Base-by-base conservation (phyloP, 2,113 vertebrate genomes). In the Brienomyrus brachyistius region DNA sequence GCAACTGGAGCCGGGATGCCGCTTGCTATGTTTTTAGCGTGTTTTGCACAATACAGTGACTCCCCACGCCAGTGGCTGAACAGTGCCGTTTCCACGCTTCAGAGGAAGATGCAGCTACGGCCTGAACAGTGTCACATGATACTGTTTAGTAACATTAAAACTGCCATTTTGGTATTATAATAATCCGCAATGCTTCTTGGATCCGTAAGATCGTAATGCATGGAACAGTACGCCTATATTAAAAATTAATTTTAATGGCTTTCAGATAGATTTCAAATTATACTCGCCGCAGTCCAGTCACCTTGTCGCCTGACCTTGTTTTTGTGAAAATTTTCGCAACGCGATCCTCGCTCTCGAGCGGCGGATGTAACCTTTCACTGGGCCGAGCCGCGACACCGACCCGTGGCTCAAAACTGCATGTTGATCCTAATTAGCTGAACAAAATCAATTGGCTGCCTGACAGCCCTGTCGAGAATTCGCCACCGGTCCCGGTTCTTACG, bases 361-460 rank as follows among this genome's bases (percentile, higher is more conserved):
- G 31, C 51, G 85, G 85, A 87, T 35, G 51, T 56, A 87, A 43
- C 23, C 51, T 35, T 87, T 19, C n/a, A 56, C 51, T 27, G 15
- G 50, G 15, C 51, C 5, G 7, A 1, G 6, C 31, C 7, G 51
- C 13, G 51, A 87, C 51, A 87, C 50, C n/a, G 5, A 87, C 17
- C n/a, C 47, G 51, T 23, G 51, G 85, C 51, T 54, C 13, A 56
- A 87, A 87, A 87, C 50, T 35, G 50, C 50, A 54, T 87, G 85
- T 87, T 87, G 48, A 87, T 87, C 51, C 85, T 54, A 87, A 87
- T 87, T 87, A 87, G 85, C 51, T 35, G 85, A 87, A 40, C 50
- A 87, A 87, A 80, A 87, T 87, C 85, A 87, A 87, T 87, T 87
- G 85, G 85, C 51, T 31, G 48, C 50, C 51, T 87, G 85, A 87